Evolutionary conservation across 1,140 invertebrate species (phyloP).

Genomic region (Harpegnathos saltator): DNA sequence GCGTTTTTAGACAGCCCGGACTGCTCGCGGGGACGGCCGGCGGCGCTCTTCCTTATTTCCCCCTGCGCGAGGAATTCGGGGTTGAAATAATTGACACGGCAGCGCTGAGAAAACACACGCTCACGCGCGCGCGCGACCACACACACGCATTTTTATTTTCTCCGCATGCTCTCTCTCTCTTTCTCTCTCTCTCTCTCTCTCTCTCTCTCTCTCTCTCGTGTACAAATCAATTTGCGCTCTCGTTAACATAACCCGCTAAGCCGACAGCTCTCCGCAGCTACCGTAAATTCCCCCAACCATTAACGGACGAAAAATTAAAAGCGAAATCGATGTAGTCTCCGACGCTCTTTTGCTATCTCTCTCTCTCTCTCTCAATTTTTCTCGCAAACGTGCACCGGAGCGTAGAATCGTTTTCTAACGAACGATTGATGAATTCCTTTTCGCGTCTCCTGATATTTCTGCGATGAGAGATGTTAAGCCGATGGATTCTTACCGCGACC

Average conservation of each 20-base stretch:
- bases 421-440: too few species aligned
- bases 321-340: constrained; percentile 23
- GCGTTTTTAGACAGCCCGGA: constrained; percentile 35
- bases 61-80: constrained; percentile 24
- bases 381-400: too few species aligned
- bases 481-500: too few species aligned
- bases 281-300: constrained; percentile 23
- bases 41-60: constrained; percentile 27
- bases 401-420: too few species aligned
- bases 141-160: constrained; percentile 3
- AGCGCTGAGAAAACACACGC: constrained; percentile 46
- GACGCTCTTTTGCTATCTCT: too few species aligned
- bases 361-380: too few species aligned
- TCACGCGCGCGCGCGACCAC: not conserved
- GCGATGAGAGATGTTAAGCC: too few species aligned
- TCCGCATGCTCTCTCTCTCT: not conserved
- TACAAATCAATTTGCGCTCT: constrained; percentile 62
- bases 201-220: not conserved
- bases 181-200: too few species aligned
- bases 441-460: too few species aligned
- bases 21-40: not conserved
- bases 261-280: constrained; percentile 37
- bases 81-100: constrained; percentile 56
- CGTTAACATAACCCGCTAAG: constrained; percentile 46
- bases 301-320: constrained; percentile 54